Evolutionary conservation across 1,140 invertebrate species (phyloP), one percentile per base, ranked within the genome.

Genomic region (Macrotrachela quadricornifera): DNA sequence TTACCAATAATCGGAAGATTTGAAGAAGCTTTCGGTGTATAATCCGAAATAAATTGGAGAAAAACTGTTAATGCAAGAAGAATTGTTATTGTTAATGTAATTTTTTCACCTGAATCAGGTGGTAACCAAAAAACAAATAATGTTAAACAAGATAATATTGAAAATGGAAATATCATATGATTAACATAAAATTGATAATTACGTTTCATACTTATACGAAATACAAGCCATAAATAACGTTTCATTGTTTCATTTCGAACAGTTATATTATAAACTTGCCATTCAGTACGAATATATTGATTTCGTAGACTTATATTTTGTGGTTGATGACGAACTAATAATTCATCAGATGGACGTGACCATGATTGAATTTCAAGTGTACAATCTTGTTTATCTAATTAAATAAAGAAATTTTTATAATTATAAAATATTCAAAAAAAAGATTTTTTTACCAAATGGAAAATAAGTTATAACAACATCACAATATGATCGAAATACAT

Each of bases 101-200:
- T 53, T 43, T 53, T 53, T 48, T 53, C 51, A 39, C 51, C 51
- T 47, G 51, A 53, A 48, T 53, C 51, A n/a, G 51, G 51, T 36
- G 51, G 51, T 0, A 53, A 16, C 51, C 51, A 53, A 48, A 53
- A 53, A 13, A 53, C 51, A 40, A 53, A 53, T 38, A 53, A 48
- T 21, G 51, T 44, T 53, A 53, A 43, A 43, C 44, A 46, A n/a
- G 51, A 53, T 39, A 53, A 42, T 15, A 47, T 48, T 15, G 51
- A 37, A 17, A 53, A 53, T 37, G 51, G 51, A 48, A 53, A 53
- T 40, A 53, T 53, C 51, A 53, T 53, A 48, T 53, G 51, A 43
- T 53, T 53, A 53, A 44, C 51, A 43, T 53, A 53, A 43, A 53
- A 53, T 11, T 44, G 44, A 39, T 53, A 44, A 43, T 53, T 53